Percentiles rank a stretch among this genome's conserved stretches.
Evolutionary conservation across 1,140 invertebrate species (phyloP).

Genomic region (Drosophila trapezifrons): DNA sequence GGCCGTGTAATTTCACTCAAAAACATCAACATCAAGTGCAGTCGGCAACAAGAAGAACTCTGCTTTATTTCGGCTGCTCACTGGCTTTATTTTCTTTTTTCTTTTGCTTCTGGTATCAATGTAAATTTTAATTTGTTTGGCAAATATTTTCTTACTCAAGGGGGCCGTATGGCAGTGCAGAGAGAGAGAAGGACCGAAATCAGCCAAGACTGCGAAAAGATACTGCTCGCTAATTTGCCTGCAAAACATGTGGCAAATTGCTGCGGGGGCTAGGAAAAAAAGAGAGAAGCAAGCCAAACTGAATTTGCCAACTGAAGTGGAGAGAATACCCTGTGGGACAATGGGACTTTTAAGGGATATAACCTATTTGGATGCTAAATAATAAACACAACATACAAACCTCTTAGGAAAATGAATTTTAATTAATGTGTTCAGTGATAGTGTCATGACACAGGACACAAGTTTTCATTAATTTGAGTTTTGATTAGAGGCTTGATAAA

Average conservation of each 20-base stretch:
- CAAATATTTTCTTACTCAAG: constrained; percentile 68
- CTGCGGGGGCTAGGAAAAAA: constrained; percentile 5
- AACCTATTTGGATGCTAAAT: too few species aligned
- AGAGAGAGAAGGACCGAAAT: background rate
- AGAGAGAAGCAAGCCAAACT: background rate
- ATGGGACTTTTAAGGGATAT: background rate
- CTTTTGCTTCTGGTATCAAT: constrained; percentile 67
- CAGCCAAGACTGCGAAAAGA: constrained; percentile 7
- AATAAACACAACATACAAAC: too few species aligned
- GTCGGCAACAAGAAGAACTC: constrained; percentile 34
- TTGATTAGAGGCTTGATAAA: too few species aligned
- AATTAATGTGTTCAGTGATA: too few species aligned
- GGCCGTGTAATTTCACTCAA: constrained; percentile 73
- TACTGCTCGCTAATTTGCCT: constrained; percentile 39
- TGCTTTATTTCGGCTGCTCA: constrained; percentile 33
- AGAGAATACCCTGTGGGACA: background rate
- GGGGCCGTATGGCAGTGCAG: background rate
- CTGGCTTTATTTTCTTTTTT: constrained; percentile 38
- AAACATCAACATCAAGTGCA: constrained; percentile 61
- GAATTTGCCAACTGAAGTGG: constrained; percentile 19
- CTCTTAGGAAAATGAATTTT: too few species aligned
- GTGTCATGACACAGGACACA: too few species aligned
- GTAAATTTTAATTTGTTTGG: constrained; percentile 81
- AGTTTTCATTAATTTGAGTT: too few species aligned
- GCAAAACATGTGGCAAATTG: constrained; percentile 35